Base-by-base conservation (phyloP, 2,888 invertebrate genomes). In the Neoaliturus tenellus region DNA sequence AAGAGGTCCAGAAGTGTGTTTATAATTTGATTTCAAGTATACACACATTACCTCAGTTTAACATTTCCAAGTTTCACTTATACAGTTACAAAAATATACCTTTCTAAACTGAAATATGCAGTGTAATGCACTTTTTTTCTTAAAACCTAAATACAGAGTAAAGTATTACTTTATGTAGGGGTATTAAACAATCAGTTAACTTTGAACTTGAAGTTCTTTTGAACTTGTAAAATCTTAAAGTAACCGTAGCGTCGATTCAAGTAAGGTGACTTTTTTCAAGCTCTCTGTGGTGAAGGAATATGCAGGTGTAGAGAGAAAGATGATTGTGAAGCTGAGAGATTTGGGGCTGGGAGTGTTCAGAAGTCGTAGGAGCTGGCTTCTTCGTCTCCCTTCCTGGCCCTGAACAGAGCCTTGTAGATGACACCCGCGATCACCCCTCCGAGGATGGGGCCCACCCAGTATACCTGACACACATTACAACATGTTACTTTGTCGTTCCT, bases 361-460 rank as follows among this genome's bases (percentile, higher is more conserved):
- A 87, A 87, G 85, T 87, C 87, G 84, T 87, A 87, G 39, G 87
- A 87, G 85, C 85, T 87, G 48, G 87, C 85, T 73, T 88, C 88
- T 28, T 75, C 73, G 25, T 88, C 88, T 23, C 85, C 86, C 80
- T 87, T 87, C 44, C 86, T 84, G 41, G 87, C 87, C 20, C 83
- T 80, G 83, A 87, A 87, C 23, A 86, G 62, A 25, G 87, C 25
- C 81, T 85, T 94, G 90, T 97, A 97, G 80, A 97, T 90, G 31
- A 97, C 91, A 4, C 95, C 95, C 2, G 95, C 97, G 0, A 94
- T 93, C 80, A 96, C 92, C 6, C 96, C 97, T 51, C 97, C 97
- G 0, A 95, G 91, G 84, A 96, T 93, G 0, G 97, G 97, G 0
- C 97, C 98, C n/a, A 94, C 93, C 97, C 97, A 98, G 91, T 97